Conservation (phyloP, 2,797 vertebrate genomes). For the Lindbergichthys nudifrons region DNA sequence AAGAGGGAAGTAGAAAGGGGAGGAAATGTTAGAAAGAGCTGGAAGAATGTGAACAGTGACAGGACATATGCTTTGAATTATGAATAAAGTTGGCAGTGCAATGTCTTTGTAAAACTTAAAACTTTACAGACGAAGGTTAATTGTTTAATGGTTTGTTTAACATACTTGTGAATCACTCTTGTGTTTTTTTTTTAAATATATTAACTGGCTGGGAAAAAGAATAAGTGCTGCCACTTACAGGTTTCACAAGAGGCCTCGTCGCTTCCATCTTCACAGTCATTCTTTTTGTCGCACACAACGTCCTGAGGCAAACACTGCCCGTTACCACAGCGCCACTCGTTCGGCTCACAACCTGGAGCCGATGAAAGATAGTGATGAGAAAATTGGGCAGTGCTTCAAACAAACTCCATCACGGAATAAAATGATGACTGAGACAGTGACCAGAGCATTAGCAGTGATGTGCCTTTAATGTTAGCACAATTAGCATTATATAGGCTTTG, state of each 20-base stretch:
- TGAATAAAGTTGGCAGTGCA: slow-evolving; percentile 13
- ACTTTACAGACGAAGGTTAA: slow-evolving; percentile 33
- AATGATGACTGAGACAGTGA: slow-evolving; percentile 64
- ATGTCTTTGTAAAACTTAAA: slow-evolving; percentile 21
- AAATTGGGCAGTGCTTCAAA: slow-evolving; percentile 64
- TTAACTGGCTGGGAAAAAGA: slow-evolving; percentile 1
- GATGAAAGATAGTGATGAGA: slow-evolving; percentile 6
- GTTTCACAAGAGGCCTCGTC: slow-evolving; percentile 82
- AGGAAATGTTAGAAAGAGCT: slow-evolving; percentile 16
- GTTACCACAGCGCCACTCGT: slow-evolving; percentile 78
- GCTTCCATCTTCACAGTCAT: slow-evolving; percentile 83
- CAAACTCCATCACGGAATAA: slow-evolving; percentile 62
- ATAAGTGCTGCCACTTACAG: slow-evolving; percentile 60
- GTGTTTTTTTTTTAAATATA: background rate
- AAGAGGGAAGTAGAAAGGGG: slow-evolving; percentile 30
- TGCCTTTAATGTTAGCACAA: slow-evolving; percentile 64
- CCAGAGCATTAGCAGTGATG: slow-evolving; percentile 58
- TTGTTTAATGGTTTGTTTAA: slow-evolving; percentile 43
- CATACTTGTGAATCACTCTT: slow-evolving; percentile 26
- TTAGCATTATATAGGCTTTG: slow-evolving; percentile 56
- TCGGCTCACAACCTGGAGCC: slow-evolving; percentile 74
- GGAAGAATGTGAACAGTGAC: slow-evolving; percentile 8
- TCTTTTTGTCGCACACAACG: slow-evolving; percentile 76
- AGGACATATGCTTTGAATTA: slow-evolving; percentile 22
- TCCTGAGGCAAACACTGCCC: slow-evolving; percentile 78